Evolutionary conservation across 2,797 vertebrate genomes (phyloP), one percentile per base, ranked within the genome.

Genomic region (Rhynchonycteris naso): DNA sequence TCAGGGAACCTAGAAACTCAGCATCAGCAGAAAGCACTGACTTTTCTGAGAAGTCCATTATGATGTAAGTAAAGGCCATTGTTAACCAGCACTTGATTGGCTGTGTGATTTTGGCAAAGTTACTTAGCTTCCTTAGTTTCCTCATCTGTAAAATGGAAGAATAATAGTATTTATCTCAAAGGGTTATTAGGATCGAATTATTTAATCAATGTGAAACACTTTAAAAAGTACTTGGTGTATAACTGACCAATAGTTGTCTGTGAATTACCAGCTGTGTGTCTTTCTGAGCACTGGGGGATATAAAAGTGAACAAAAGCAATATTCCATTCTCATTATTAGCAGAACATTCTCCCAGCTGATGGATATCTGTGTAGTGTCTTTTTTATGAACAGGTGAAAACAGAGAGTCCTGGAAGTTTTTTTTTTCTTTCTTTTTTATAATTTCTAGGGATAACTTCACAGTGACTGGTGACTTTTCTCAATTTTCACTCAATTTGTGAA

Each of bases 1-100:
- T 88, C 78, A 54, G 88, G 81, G 92, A 96, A 65, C 43, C 59
- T 38, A 65, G 83, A 96, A 96, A 74, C 83, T 79, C 78, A 95
- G 54, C 69, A 92, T 95, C 97, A 97, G 97, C 97, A 96, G 88
- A 89, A 96, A 91, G 59, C 68, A 74, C 3, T 47, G 43, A 58
- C 24, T 75, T 93, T 88, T 88, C 56, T 43, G 35, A 94, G 78
- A 80, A 61, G 63, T 54, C 74, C 2, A 7, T 21, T 65, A 30
- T 43, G 81, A 68, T 80, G 14, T 10, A 58, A 89, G 15, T 79
- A 43, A 33, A 33, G 35, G 54, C 38, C n/a, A 63, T 9, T 7
- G n/a, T 63, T 71, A 68, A 28, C 24, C 90, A 74, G 8, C 22
- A 56, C 24, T 84, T 43, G 43, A 30, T 38, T 81, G 54, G 28